phyloP scores from a whole-genome alignment of 2,888 invertebrate species.

The Sericinus montela region DNA sequence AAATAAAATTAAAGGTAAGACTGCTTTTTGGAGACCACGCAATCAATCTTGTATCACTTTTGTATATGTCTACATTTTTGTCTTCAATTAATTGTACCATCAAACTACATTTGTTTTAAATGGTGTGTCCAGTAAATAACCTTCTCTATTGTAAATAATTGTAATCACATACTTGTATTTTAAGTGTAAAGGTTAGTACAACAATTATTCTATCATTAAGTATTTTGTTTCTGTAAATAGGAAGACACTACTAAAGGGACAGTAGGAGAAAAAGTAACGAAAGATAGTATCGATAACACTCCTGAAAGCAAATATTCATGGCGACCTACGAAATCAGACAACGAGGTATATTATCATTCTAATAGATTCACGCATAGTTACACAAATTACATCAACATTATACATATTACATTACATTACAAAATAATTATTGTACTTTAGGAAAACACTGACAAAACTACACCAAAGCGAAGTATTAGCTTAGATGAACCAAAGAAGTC shows the following conservation, averaged over 20 bases:
- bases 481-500: constrained; percentile 39
- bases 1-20: constrained; percentile 73
- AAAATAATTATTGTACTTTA: constrained; percentile 30
- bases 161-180: constrained; percentile 16
- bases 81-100: background rate
- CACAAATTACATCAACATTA: constrained; percentile 25
- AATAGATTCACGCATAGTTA: constrained; percentile 44
- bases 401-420: constrained; percentile 12
- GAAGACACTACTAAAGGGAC: constrained; percentile 48
- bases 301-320: constrained; percentile 60
- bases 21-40: constrained; percentile 14
- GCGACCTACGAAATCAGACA: constrained; percentile 65
- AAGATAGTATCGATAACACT: constrained; percentile 54
- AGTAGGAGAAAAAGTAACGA: constrained; percentile 48
- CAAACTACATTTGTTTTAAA: constrained; percentile 12
- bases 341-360: constrained; percentile 38
- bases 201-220: background rate
- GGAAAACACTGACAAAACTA: constrained; percentile 42
- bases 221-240: constrained; percentile 60
- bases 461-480: constrained; percentile 48
- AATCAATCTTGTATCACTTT: background rate
- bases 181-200: constrained; percentile 1
- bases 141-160: constrained; percentile 32
- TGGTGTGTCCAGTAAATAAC: constrained; percentile 52
- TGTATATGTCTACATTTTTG: constrained; percentile 8